Conservation (phyloP, 2,888 invertebrate genomes). For the Meiosimyza decipiens region DNA sequence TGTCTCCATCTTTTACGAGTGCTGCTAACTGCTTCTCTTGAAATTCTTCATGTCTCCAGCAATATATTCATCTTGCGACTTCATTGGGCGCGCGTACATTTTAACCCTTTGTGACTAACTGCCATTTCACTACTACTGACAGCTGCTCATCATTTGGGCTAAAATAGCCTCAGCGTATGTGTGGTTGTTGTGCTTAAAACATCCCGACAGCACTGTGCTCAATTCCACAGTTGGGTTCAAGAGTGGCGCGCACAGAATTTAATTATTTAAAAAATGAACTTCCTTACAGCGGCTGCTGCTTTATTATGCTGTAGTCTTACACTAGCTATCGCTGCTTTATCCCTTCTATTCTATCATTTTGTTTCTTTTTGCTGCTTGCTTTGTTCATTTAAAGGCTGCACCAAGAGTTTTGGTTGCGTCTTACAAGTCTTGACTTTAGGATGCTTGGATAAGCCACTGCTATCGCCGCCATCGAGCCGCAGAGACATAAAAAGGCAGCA, state of each 20-base stretch:
- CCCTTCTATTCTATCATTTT: too few species aligned
- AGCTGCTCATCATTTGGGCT: background rate
- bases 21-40: background rate
- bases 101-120: slow-evolving; percentile 14
- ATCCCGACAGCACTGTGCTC: background rate
- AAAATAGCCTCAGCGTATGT: too few species aligned
- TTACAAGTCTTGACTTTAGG: background rate
- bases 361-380: too few species aligned
- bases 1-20: background rate
- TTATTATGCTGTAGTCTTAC: background rate
- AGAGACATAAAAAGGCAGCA: background rate
- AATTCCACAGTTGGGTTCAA: too few species aligned
- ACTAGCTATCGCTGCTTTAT: too few species aligned
- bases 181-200: background rate
- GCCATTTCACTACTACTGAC: slow-evolving; percentile 5
- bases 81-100: background rate
- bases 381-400: background rate
- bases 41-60: background rate
- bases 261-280: slow-evolving; percentile 32
- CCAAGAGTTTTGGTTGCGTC: slow-evolving; percentile 6
- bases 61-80: background rate
- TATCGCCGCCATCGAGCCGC: background rate
- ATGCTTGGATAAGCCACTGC: background rate
- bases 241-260: slow-evolving; percentile 20
- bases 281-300: slow-evolving; percentile 6